Evolutionary conservation across 2,113 vertebrate species (phyloP).

Genomic region (Pardalotus punctatus): DNA sequence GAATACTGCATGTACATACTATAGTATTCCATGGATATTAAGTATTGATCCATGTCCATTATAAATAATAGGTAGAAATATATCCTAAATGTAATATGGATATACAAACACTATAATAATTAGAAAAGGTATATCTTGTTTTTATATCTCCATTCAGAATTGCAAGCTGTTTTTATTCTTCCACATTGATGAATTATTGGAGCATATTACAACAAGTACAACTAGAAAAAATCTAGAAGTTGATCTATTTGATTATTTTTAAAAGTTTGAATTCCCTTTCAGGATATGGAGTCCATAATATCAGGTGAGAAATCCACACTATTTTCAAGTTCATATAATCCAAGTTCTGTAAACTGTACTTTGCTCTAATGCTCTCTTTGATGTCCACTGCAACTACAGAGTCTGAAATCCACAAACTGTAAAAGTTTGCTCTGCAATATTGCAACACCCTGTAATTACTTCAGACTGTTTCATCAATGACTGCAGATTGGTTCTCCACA

Average conservation of each 20-base stretch:
- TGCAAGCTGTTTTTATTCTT: background rate
- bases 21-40: background rate
- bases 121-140: background rate
- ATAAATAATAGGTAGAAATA: background rate
- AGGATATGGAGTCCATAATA: background rate
- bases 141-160: background rate
- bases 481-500: background rate
- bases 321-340: background rate
- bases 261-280: background rate
- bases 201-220: background rate
- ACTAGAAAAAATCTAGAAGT: background rate
- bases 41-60: background rate
- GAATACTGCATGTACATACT: background rate
- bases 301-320: background rate
- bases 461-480: background rate
- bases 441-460: background rate
- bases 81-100: background rate
- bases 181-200: background rate
- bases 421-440: background rate
- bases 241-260: background rate
- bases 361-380: background rate
- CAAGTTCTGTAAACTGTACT: background rate
- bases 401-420: background rate
- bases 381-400: background rate
- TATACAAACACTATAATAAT: background rate